Conservation (phyloP, 2,113 vertebrate genomes). For the Vidua chalybeata region DNA sequence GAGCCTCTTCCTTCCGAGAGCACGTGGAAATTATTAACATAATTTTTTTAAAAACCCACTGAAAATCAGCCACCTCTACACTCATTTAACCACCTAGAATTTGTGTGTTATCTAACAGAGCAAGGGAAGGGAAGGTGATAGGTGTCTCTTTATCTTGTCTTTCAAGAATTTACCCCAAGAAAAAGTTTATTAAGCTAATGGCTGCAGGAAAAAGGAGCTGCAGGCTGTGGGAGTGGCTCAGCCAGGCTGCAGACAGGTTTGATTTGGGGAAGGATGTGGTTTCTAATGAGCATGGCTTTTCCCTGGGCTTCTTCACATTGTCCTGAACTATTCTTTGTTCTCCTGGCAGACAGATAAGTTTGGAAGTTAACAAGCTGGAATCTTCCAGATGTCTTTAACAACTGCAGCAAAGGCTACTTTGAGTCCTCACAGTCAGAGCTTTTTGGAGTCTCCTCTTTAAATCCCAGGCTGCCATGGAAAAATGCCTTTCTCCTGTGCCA, state of each 20-base stretch:
- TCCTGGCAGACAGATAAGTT: not conserved
- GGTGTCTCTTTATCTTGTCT: not conserved
- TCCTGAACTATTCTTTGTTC: not conserved
- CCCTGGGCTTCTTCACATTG: not conserved
- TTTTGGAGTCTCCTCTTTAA: not conserved
- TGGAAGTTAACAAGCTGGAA: constrained; percentile 33
- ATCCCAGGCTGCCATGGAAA: no score
- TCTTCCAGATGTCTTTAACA: not conserved
- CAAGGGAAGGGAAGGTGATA: not conserved
- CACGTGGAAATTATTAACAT: not conserved
- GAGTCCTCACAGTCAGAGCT: not conserved
- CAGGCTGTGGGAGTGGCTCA: not conserved
- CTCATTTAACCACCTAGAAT: not conserved
- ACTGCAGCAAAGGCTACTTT: not conserved
- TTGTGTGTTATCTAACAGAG: not conserved
- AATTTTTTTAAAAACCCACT: not conserved
- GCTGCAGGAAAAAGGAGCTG: not conserved
- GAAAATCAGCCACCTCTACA: not conserved
- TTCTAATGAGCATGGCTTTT: constrained; percentile 27
- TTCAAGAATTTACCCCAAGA: not conserved
- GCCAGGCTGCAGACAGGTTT: not conserved
- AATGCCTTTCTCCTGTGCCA: no score
- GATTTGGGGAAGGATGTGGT: not conserved
- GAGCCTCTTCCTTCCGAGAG: not conserved
- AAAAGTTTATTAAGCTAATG: not conserved